Conservation (phyloP, 2,797 vertebrate genomes). For the Helostoma temminkii region DNA sequence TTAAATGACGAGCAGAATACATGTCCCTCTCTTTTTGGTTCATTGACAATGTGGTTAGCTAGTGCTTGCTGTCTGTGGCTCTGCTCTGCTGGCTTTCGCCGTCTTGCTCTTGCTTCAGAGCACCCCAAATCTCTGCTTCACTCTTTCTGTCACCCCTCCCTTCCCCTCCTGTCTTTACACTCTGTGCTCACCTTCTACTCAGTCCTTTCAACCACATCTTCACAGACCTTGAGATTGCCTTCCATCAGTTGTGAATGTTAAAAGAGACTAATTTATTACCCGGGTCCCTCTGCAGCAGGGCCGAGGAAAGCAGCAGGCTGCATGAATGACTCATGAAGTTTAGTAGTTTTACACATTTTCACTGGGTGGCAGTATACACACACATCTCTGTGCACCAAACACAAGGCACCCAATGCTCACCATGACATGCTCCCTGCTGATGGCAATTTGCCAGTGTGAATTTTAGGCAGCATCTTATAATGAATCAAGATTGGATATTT, state of each 20-base stretch:
- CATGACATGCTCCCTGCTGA: constrained; percentile 36
- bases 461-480: constrained; percentile 59
- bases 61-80: constrained; percentile 30
- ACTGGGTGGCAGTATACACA: constrained; percentile 77
- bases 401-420: constrained; percentile 1
- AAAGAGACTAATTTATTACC: constrained; percentile 79
- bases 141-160: constrained; percentile 38
- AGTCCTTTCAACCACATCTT: constrained; percentile 62
- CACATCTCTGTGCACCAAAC: constrained; percentile 40
- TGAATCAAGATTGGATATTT: constrained; percentile 55
- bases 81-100: constrained; percentile 35
- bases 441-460: constrained; percentile 41
- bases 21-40: neutral
- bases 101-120: constrained; percentile 58
- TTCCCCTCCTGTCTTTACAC: constrained; percentile 18
- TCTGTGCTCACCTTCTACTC: constrained; percentile 37
- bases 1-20: constrained; percentile 34
- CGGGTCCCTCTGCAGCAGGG: constrained; percentile 60
- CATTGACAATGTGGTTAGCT: constrained; percentile 28
- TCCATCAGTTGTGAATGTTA: constrained; percentile 73
- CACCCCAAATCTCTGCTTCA: constrained; percentile 43
- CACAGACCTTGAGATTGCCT: constrained; percentile 67
- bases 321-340: constrained; percentile 62
- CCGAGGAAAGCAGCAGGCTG: constrained; percentile 42
- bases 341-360: constrained; percentile 32